Conservation (phyloP, 2,113 vertebrate species). For the Psilopogon haemacephalus region DNA sequence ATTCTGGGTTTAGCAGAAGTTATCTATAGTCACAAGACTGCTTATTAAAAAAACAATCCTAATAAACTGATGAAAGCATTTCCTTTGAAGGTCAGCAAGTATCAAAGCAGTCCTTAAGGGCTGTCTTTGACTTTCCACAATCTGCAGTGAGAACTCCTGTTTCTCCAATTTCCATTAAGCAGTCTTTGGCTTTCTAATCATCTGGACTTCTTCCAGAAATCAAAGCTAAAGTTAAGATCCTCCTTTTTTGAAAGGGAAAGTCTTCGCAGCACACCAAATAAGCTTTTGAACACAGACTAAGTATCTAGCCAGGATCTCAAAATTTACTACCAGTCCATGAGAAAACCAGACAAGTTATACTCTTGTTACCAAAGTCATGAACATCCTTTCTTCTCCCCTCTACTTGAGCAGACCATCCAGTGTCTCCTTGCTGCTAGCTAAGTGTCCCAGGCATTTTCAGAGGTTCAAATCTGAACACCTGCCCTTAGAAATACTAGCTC, state of each 20-base stretch:
- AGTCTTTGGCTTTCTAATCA: conserved; percentile 49
- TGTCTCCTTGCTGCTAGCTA: not conserved
- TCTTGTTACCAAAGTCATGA: not conserved
- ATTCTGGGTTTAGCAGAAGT: not conserved
- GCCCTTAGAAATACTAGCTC: not conserved
- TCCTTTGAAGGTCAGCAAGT: conserved; percentile 57
- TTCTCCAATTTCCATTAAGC: conserved; percentile 57
- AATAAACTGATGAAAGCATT: conserved; percentile 26
- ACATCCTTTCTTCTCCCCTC: not conserved
- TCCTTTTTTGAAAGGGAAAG: conserved; percentile 35
- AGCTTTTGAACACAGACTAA: not conserved
- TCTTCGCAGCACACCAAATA: not conserved
- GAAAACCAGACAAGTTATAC: not conserved
- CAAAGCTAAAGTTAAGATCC: conserved; percentile 8
- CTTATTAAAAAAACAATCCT: not conserved
- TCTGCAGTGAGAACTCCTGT: conserved; percentile 25
- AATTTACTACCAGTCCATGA: not conserved
- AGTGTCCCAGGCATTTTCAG: not conserved
- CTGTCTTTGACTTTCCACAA: conserved; percentile 37
- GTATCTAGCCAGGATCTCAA: not conserved
- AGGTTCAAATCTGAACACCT: not conserved
- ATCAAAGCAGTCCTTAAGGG: conserved; percentile 23
- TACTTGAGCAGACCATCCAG: not conserved
- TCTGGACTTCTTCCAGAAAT: conserved; percentile 56
- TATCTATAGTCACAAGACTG: conserved; percentile 5